Percentiles rank a stretch among this genome's conserved stretches.
phyloP scores from a whole-genome alignment of 2,113 vertebrate species.

The Galemys pyrenaicus region DNA sequence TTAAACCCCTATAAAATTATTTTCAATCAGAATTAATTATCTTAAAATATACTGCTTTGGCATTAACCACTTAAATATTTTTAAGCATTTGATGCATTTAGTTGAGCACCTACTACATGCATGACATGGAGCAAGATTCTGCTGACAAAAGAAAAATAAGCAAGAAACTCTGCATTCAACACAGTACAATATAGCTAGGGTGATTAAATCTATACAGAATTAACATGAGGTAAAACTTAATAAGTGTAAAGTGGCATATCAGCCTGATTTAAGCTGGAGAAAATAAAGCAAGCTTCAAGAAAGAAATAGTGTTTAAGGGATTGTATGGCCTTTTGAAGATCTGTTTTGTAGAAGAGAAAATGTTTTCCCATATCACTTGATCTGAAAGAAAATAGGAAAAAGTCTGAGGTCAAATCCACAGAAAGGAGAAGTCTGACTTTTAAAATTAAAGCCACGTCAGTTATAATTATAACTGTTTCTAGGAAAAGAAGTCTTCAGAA shows the following conservation, averaged over 20 bases:
- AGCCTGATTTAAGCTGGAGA: background rate
- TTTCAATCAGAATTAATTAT: background rate
- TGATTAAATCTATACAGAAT: background rate
- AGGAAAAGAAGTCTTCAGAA: background rate
- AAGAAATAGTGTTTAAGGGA: background rate
- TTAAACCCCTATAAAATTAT: constrained; percentile 33
- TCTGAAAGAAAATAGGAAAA: constrained; percentile 18
- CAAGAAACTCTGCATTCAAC: background rate
- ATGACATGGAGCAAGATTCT: background rate
- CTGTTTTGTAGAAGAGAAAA: constrained; percentile 44
- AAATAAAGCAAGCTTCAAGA: constrained; percentile 10
- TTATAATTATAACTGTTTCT: constrained; percentile 27
- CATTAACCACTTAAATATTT: background rate
- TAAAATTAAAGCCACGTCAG: background rate
- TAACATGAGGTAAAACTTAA: background rate
- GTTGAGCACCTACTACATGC: background rate
- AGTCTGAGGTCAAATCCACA: background rate
- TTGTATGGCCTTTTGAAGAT: constrained; percentile 24
- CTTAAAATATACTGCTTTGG: constrained; percentile 1
- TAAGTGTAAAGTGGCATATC: background rate
- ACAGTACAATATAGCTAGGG: background rate
- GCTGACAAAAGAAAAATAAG: background rate
- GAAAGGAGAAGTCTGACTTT: constrained; percentile 32
- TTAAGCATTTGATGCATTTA: background rate
- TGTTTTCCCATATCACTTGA: background rate